These are phyloP conservation scores for Leuciscus waleckii DNA, from an alignment of 2,797 vertebrate genomes.

Conservation along the genomic window DNA sequence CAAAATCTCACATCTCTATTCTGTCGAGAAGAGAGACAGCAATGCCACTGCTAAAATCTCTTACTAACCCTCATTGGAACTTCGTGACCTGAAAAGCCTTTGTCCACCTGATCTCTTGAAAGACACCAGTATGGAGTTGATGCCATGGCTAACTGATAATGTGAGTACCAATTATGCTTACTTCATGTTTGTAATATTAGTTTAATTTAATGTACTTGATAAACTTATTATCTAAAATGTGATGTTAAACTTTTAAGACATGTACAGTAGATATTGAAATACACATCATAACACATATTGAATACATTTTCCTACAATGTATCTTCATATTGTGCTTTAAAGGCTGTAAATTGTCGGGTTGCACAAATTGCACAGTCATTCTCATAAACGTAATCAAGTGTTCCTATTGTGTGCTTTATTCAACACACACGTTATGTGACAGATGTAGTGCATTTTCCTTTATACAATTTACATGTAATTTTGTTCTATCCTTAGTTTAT, in stretches of 20 bases:
- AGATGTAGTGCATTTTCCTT: background rate
- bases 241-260: background rate
- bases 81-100: constrained; percentile 10
- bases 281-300: background rate
- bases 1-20: background rate
- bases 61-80: background rate
- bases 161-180: background rate
- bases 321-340: background rate
- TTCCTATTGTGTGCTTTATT: too few species aligned
- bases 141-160: constrained; percentile 21
- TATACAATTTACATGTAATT: background rate
- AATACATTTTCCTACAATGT: too few species aligned
- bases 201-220: background rate
- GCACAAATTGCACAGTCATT: background rate
- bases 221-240: too few species aligned
- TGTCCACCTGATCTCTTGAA: constrained; percentile 11
- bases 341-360: background rate
- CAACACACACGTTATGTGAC: too few species aligned
- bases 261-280: background rate
- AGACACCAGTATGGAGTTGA: too few species aligned
- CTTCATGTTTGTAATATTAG: background rate
- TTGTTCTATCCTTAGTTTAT: background rate
- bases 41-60: background rate
- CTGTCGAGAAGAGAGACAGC: background rate
- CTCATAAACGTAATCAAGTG: background rate